A percentile compares a stretch with the other conserved stretches of the same genome.
Evolutionary conservation across 1,140 invertebrate genomes (phyloP).

Genomic region (Prorops nasuta): DNA sequence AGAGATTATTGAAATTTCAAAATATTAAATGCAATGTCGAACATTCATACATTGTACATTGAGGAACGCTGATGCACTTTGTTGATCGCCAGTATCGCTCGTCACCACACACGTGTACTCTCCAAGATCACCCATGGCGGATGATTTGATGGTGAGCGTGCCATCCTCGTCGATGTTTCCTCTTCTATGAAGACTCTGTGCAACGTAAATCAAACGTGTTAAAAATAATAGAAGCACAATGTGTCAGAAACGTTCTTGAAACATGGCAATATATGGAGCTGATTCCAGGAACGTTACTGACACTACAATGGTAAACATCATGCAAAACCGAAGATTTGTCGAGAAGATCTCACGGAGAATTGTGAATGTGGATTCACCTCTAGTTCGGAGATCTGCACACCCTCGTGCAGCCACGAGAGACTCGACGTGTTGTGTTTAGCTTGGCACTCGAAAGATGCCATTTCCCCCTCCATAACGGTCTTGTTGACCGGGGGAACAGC

Average conservation of each 20-base stretch:
- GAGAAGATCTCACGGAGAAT: too few relatives aligned
- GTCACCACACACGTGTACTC: constrained; percentile 86
- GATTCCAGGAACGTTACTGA: too few relatives aligned
- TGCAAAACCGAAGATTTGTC: neutral
- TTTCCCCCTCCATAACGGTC: constrained; percentile 82
- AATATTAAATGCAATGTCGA: neutral
- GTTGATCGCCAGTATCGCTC: constrained; percentile 75
- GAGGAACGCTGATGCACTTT: constrained; percentile 84
- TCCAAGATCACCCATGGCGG: constrained; percentile 80
- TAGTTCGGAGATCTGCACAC: constrained; percentile 61
- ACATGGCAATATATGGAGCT: too few relatives aligned
- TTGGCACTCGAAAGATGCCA: constrained; percentile 79
- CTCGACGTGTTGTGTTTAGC: constrained; percentile 64
- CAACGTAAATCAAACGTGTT: too few relatives aligned
- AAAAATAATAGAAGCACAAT: neutral
- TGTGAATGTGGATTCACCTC: constrained; percentile 32
- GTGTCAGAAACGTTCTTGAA: too few relatives aligned
- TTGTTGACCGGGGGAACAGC: constrained; percentile 83
- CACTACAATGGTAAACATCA: neutral
- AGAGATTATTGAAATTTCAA: too few relatives aligned
- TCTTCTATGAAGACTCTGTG: constrained; percentile 65
- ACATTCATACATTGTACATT: constrained; percentile 86
- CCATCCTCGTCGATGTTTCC: constrained; percentile 66
- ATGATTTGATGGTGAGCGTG: constrained; percentile 72
- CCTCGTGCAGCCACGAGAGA: constrained; percentile 72